Evolutionary conservation across 2,797 vertebrate species (phyloP).

Genomic region (Sciurus carolinensis): DNA sequence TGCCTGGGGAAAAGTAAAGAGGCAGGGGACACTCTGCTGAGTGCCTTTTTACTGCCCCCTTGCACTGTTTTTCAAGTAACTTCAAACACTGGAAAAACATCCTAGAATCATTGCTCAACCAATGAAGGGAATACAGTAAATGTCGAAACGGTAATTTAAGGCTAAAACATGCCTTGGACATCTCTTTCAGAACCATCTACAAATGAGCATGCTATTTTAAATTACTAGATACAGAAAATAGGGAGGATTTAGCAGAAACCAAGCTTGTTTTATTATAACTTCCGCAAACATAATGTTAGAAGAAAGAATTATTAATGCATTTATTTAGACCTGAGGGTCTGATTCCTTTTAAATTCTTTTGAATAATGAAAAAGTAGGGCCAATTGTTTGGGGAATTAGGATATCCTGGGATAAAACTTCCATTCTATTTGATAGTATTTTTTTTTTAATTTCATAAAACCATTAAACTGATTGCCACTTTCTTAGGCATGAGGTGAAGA

Average conservation of each 20-base stretch:
- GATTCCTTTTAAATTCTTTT: slow-evolving; percentile 27
- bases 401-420: background rate
- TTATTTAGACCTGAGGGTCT: slow-evolving; percentile 31
- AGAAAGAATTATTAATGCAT: slow-evolving; percentile 42
- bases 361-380: background rate
- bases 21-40: fast-evolving
- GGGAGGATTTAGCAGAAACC: background rate
- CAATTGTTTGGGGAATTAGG: background rate
- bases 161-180: background rate
- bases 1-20: fast-evolving
- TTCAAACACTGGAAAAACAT: background rate
- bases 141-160: background rate
- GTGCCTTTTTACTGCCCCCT: too few relatives aligned
- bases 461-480: background rate
- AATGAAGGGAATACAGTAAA: background rate
- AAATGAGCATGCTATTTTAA: slow-evolving; percentile 29
- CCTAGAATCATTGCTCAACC: background rate
- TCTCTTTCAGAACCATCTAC: background rate
- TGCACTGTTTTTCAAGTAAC: background rate
- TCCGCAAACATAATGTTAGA: background rate
- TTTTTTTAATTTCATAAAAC: background rate
- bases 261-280: background rate
- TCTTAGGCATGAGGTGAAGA: background rate
- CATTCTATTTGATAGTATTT: background rate
- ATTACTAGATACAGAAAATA: slow-evolving; percentile 45